These are phyloP conservation scores for Drosophila paranaensis DNA, from an alignment of 2,888 invertebrate genomes.

Conservation along the genomic window DNA sequence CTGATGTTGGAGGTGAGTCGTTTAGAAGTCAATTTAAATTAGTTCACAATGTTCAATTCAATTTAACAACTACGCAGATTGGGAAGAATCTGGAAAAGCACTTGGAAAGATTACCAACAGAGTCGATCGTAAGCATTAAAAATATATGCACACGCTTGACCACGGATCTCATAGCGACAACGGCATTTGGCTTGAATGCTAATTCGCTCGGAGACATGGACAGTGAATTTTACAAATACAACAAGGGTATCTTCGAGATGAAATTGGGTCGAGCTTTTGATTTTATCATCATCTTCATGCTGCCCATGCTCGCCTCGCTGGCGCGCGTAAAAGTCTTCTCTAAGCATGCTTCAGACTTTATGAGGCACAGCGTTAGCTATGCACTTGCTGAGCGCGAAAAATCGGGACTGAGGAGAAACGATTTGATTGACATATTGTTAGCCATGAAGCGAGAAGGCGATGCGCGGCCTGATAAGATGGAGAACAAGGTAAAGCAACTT, in stretches of 20 bases:
- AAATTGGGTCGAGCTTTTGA: slow-evolving; percentile 51
- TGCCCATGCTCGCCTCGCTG: slow-evolving; percentile 61
- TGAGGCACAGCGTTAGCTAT: slow-evolving; percentile 79
- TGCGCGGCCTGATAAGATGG: slow-evolving; percentile 6
- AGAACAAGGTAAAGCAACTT: not conserved
- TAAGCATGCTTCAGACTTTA: slow-evolving; percentile 63
- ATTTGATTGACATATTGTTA: slow-evolving; percentile 85
- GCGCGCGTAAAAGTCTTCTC: slow-evolving; percentile 65
- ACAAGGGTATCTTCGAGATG: slow-evolving; percentile 55
- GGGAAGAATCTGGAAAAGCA: slow-evolving; percentile 60
- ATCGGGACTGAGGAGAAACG: slow-evolving; percentile 79
- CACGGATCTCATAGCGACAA: slow-evolving; percentile 84
- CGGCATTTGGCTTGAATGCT: slow-evolving; percentile 84
- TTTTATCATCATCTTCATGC: slow-evolving; percentile 56
- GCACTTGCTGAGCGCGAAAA: slow-evolving; percentile 82
- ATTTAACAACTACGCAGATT: slow-evolving; percentile 41
- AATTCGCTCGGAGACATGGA: slow-evolving; percentile 82
- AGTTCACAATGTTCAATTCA: not conserved
- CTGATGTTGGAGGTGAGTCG: slow-evolving; percentile 71
- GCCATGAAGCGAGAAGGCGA: slow-evolving; percentile 74
- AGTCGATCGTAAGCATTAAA: slow-evolving; percentile 35
- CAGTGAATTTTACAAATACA: slow-evolving; percentile 81
- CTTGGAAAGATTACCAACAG: slow-evolving; percentile 7
- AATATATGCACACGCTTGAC: slow-evolving; percentile 67
- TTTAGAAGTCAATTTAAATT: not conserved